A percentile compares a stretch with the other conserved stretches of the same genome.
These are phyloP conservation scores for Noctua janthina DNA, from an alignment of 2,888 invertebrate species.

Conservation along the genomic window DNA sequence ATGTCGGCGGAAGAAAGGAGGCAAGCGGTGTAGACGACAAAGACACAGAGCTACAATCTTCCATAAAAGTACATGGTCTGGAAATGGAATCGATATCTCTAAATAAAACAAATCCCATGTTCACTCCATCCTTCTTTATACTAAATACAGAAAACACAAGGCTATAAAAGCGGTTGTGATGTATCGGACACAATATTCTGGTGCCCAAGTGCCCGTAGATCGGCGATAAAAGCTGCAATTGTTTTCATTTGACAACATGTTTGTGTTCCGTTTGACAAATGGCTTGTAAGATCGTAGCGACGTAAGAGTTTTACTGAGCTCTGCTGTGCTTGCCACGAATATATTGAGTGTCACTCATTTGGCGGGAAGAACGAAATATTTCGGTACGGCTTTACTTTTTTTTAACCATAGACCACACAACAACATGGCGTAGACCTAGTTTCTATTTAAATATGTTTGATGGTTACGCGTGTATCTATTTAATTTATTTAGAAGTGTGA, in stretches of 20 bases:
- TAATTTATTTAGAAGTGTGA: conserved; percentile 34
- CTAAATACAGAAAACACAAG: conserved; percentile 56
- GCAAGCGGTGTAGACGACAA: not conserved
- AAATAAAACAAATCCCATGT: conserved; percentile 43
- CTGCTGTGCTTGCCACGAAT: conserved; percentile 60
- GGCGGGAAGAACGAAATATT: conserved; percentile 53
- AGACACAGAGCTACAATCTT: conserved; percentile 5
- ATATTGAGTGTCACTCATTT: conserved; percentile 67
- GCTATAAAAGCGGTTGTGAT: conserved; percentile 57
- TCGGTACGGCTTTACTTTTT: conserved; percentile 15
- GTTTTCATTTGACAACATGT: conserved; percentile 81
- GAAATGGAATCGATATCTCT: conserved; percentile 39
- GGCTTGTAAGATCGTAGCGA: conserved; percentile 73
- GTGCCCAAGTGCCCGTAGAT: conserved; percentile 64
- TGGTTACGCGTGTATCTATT: conserved; percentile 11
- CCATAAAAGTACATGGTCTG: conserved; percentile 16
- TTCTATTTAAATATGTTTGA: conserved; percentile 49
- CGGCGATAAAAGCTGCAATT: conserved; percentile 77
- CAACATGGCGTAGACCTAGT: conserved; percentile 32
- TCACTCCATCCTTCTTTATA: conserved; percentile 53
- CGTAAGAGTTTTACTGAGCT: conserved; percentile 69
- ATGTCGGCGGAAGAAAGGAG: not conserved
- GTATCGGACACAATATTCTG: conserved; percentile 67
- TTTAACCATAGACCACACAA: conserved; percentile 22
- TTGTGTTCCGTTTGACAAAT: conserved; percentile 79